phyloP scores from a whole-genome alignment of 2,888 invertebrate species.

The Geotrupes spiniger region DNA sequence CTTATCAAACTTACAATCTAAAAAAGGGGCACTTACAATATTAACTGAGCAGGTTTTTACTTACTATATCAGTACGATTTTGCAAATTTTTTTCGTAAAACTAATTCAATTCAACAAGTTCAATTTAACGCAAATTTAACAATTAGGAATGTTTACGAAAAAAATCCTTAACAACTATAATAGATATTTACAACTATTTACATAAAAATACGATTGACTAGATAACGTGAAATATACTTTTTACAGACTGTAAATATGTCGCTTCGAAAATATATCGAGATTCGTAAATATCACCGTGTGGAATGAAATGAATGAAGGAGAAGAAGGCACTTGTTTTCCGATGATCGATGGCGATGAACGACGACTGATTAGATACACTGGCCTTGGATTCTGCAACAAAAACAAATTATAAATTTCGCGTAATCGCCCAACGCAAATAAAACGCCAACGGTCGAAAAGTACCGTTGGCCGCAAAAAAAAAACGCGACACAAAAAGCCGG shows the following conservation, averaged over 20 bases:
- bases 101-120: constrained; percentile 1
- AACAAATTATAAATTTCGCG: constrained; percentile 12
- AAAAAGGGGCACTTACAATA: constrained; percentile 8
- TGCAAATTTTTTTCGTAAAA: background rate
- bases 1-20: constrained; percentile 16
- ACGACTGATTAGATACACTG: constrained; percentile 28
- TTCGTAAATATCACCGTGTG: constrained; percentile 43
- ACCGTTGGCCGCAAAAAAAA: constrained; percentile 25
- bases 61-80: constrained; percentile 16
- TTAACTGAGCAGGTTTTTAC: constrained; percentile 11
- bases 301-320: constrained; percentile 39
- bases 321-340: constrained; percentile 47
- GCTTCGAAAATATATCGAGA: constrained; percentile 32
- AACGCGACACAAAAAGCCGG: constrained; percentile 12
- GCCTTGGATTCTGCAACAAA: constrained; percentile 34
- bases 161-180: constrained; percentile 33
- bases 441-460: constrained; percentile 38
- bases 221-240: constrained; percentile 22
- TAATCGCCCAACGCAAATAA: constrained; percentile 27
- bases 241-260: constrained; percentile 46
- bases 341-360: constrained; percentile 27
- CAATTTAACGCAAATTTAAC: background rate
- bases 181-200: constrained; percentile 38
- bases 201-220: constrained; percentile 20
- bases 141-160: constrained; percentile 15